Percentiles rank a stretch among this genome's conserved stretches.
phyloP scores from a whole-genome alignment of 2,113 vertebrate genomes.

The Bolborhynchus lineola region DNA sequence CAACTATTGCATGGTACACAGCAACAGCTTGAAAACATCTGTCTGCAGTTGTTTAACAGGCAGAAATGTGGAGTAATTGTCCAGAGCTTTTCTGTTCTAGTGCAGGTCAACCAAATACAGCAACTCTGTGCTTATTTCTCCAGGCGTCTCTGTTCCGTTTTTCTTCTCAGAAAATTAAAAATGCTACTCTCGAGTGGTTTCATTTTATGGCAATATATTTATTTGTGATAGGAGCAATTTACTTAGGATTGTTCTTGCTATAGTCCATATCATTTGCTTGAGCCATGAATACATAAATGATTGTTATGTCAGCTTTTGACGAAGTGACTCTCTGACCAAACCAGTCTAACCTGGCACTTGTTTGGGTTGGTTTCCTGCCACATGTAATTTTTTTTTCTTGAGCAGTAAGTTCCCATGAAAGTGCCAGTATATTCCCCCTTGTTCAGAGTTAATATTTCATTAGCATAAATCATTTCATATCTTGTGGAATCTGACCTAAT shows the following conservation, averaged over 20 bases:
- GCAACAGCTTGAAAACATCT: background rate
- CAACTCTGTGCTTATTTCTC: background rate
- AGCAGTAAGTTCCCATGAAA: slow-evolving; percentile 33
- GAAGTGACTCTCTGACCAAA: background rate
- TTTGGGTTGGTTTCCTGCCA: slow-evolving; percentile 42
- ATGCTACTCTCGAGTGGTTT: rapidly evolving
- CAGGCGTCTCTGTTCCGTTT: background rate
- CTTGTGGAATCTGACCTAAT: background rate
- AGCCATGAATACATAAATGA: background rate
- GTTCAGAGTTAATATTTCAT: background rate
- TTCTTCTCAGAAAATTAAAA: background rate
- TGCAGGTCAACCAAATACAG: background rate
- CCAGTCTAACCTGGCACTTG: slow-evolving; percentile 14
- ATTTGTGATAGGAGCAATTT: background rate
- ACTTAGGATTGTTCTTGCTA: background rate
- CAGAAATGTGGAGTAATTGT: background rate
- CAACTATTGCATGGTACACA: background rate
- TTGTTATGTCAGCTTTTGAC: background rate
- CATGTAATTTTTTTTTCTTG: background rate
- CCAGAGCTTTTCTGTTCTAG: background rate
- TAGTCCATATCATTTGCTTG: background rate
- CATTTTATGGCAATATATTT: background rate
- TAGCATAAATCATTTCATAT: background rate
- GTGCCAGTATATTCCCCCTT: background rate
- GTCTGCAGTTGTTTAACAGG: background rate